Base-by-base conservation (phyloP, 2,113 vertebrate genomes). In the Myotis brandtii region DNA sequence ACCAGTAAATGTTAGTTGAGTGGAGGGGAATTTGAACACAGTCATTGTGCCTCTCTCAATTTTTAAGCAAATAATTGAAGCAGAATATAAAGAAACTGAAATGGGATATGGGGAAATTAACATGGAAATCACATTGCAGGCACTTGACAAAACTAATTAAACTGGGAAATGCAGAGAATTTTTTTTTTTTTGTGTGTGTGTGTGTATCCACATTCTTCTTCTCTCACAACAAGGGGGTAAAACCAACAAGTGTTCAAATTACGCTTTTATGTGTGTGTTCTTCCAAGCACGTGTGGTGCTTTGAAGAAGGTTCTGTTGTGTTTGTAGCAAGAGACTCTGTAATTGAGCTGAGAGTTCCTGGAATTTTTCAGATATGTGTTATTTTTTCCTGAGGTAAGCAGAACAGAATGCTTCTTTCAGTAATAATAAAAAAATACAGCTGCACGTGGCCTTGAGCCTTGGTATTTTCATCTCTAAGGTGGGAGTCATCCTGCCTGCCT, bases 21-120 rank as follows among this genome's bases (percentile, higher is more conserved):
- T 95, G 3, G 13, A 96, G 91, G 96, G 89, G 86, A 96, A 92
- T 96, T 96, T 96, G 92, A 97, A 89, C 96, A 92, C 87, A 96
- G 88, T 69, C 82, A 93, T 96, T 94, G 95, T 96, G 93, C 79
- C 86, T 95, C 59, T 96, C 93, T 97, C 86, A 89, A 97, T 96
- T 97, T 96, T 97, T 97, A 97, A 97, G 86, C 96, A 97, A 97
- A 97, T 97, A 97, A 97, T 96, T 96, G 97, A 97, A 97, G 96
- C 95, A 79, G 85, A 93, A 87, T 96, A 96, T 97, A 97, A 97
- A 97, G 95, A 95, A 97, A 96, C 96, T 80, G 90, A 98, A 97
- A 97, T 96, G 85, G 97, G 97, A 97, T 93, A 83, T 89, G n/a
- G 67, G 77, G 95, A 52, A 67, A 95, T 96, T 93, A 75, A 93